Base-by-base conservation (phyloP, 2,797 vertebrate species). In the Harpagifer antarcticus region DNA sequence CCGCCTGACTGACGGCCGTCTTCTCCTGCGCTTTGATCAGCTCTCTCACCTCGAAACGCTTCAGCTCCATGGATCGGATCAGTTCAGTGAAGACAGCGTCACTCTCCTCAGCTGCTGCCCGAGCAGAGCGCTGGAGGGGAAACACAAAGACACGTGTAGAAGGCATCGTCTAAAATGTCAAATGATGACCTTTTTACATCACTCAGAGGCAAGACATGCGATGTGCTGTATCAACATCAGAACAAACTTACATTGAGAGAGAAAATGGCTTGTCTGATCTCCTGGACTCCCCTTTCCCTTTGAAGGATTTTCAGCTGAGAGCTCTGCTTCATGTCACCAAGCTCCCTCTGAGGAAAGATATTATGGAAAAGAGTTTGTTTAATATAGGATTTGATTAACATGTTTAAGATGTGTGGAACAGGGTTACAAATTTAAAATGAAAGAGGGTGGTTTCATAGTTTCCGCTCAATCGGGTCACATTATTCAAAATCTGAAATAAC, bases 11-110 rank as follows among this genome's bases (percentile, higher is more conserved):
- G 42, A 91, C 62, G 2, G 88, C 88, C 0, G 16, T 83, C 82
- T 91, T 92, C 42, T 95, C 93, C 90, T 96, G 95, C 37, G 74
- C 89, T 37, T 81, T 86, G 78, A 95, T 94, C 85, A 95, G 88
- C 85, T 94, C 95, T 11, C 89, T 89, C 72, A 95, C 82, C 76
- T 96, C 94, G 0, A 92, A 88, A 0, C 92, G 93, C 68, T 95
- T 94, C 63, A 95, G 83, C 89, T 95, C 94, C 0, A 96, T 89
- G 0, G 86, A 90, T 23, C 87, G 91, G 14, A 95, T 92, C 56
- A 95, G 89, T 31, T 95, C 93, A 0, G 91, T 88, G 53, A 96
- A 95, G 72, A 94, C 52, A 9, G 45, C 42, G 70, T 95, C 93
- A 16, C 90, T 93, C 61, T 95, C 92, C 33, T 93, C 92, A 0